Evolutionary conservation across 2,888 invertebrate genomes (phyloP), one percentile per base, ranked within the genome.

Genomic region (Xestia xanthographa): DNA sequence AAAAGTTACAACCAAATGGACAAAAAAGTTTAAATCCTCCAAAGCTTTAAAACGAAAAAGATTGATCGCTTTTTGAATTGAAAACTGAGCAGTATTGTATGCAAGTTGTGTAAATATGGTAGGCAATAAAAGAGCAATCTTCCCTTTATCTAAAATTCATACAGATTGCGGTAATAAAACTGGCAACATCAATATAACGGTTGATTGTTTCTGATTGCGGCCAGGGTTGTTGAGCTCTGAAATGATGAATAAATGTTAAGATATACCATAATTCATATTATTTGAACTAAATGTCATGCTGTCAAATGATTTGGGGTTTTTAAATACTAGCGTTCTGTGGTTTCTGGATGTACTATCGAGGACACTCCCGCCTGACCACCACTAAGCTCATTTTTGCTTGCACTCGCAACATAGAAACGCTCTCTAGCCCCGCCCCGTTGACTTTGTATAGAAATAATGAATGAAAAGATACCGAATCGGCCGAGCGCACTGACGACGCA

Each of bases 131-230:
- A 87, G 79, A 86, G 68, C 88, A 90, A 91, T 91, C 87, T 90
- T 79, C 73, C 67, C 63, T 79, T 86, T 91, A 93, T 92, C 93
- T 93, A 91, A 93, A 94, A 95, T 93, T 93, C 91, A 93, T 92
- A 91, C 79, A 87, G 88, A 91, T 85, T 87, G 82, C 82, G 81
- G 92, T 90, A 92, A 94, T 95, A 95, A 95, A 95, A 93, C 79
- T 80, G 79, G 88, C 84, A 75, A 85, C 87, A 90, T 90, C 91
- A 91, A 92, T 92, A 89, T 90, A 87, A 89, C 88, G 89, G 82
- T 92, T 94, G 92, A 93, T 94, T 93, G 92, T 92, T 94, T 88
- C 79, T 83, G 83, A 88, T 88, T 83, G 82, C 62, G 66, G 48
- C 9, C 75, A 88, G 88, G 88, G 88, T 58, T 88, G 87, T 69